Evolutionary conservation across 1,140 invertebrate species (phyloP), one percentile per base, ranked within the genome.

Genomic region (Drosophila tsacasi): DNA sequence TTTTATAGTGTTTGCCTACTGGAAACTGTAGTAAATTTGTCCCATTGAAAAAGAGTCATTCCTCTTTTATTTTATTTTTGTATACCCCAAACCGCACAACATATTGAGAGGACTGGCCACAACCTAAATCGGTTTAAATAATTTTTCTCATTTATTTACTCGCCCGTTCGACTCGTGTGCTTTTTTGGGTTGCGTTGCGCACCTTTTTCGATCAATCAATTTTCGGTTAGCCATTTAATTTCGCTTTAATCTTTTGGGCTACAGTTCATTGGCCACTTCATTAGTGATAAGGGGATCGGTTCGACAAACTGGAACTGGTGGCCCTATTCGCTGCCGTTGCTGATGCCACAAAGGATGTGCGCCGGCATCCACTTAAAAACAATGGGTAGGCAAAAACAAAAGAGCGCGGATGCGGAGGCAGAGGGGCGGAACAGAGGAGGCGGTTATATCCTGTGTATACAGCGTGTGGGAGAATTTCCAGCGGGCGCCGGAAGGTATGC

Each of bases 221-320:
- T 86, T 66, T 64, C 65, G 77, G 63, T 65, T 75, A 63, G 81
- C 72, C 77, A 84, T 89, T 89, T 90, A 84, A 90, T 89, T 81
- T 81, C 84, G 84, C 85, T 90, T 89, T 89, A 90, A 90, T 89
- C 85, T 89, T 89, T 64, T 46, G 85, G 84, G 68, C 79, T 64
- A 72, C 84, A 90, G 81, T 90, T 90, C 84, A 89, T 90, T 85
- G 85, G 85, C 85, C 85, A 89, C 81, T 90, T 90, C 85, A 90
- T 90, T 89, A 89, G 81, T 81, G 81, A 90, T 85, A 85, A 86
- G 85, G 84, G 59, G 42, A 73, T 73, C 55, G 68, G 68, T 39
- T 39, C 35, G 54, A 57, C 35, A 57, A 73, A 52, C 55, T 42
- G 69, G 35, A 57, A 57, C 65, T 55, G 64, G 64, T 50, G 37